phyloP scores from a whole-genome alignment of 2,113 vertebrate genomes.

The Junco hyemalis region DNA sequence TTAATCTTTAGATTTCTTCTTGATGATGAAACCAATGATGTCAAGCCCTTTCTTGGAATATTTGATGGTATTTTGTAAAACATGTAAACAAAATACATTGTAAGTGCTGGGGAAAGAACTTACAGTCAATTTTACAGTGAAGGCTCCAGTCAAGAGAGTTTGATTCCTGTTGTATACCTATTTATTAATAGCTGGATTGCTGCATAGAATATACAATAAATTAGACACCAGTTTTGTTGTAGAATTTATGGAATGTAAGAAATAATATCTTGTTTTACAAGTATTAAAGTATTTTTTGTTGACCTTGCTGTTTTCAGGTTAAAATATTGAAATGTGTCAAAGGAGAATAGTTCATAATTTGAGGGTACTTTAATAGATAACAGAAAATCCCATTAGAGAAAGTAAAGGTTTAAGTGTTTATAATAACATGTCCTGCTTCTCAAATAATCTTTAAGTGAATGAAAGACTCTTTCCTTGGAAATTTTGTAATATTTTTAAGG shows the following conservation, averaged over 20 bases:
- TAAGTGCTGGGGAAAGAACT: not conserved
- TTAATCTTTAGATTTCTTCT: slow-evolving; percentile 57
- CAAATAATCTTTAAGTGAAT: not conserved
- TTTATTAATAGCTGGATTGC: not conserved
- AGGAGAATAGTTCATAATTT: not conserved
- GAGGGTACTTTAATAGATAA: not conserved
- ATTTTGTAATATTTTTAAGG: not conserved
- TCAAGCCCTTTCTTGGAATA: slow-evolving; percentile 85
- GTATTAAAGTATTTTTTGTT: not conserved
- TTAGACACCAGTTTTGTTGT: not conserved
- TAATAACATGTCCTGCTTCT: not conserved
- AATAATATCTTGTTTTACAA: not conserved
- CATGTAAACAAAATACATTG: not conserved
- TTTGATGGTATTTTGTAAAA: slow-evolving; percentile 92
- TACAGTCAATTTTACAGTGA: not conserved
- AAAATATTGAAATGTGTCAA: not conserved
- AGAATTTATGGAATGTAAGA: not conserved
- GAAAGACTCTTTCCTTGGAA: not conserved
- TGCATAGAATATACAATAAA: not conserved
- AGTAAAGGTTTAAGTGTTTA: not conserved
- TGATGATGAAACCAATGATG: slow-evolving; percentile 75
- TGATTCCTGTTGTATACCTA: not conserved
- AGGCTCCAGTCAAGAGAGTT: not conserved
- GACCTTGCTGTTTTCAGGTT: not conserved
- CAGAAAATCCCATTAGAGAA: not conserved